Evolutionary conservation across 2,113 vertebrate genomes (phyloP), one percentile per base, ranked within the genome.

Genomic region (Odocoileus virginianus): DNA sequence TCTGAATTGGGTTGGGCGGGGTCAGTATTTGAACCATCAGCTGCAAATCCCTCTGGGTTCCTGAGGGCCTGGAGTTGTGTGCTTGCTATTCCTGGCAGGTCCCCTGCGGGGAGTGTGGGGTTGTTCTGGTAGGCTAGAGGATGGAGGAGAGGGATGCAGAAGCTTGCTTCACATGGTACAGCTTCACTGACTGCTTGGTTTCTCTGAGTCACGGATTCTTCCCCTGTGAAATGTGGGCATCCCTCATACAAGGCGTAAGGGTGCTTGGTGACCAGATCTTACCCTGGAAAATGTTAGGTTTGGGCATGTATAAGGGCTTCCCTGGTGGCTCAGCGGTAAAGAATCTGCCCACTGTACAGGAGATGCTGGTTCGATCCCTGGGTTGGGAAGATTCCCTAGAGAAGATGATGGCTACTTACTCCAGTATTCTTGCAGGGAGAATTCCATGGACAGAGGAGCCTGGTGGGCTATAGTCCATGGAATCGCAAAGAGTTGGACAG

Each of bases 121-220:
- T 89, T 83, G 52, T 74, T 78, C 82, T 6, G 52, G 79, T 17
- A 16, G 58, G 21, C 17, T 28, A 11, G 47, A 9, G 36, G 23
- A 19, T 25, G 0, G 36, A 36, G 52, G 58, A 25, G 85, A 17
- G 27, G 58, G 9, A 13, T 33, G 25, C 16, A 12, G 67, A n/a
- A 40, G 45, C 67, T 50, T 14, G 33, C 17, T 16, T 33, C 3
- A 17, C 2, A 0, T 1, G 15, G 4, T 17, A 6, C 23, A 84
- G 78, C 60, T 76, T 79, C 43, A 5, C 19, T 61, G 82, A 28
- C 3, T 8, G 27, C 36, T 57, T 91, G 0, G 4, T 60, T 81
- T 55, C 57, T 93, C 33, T 88, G 91, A 88, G 33, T 40, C 28
- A 52, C 21, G 67, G 0, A 23, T 54, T 67, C 50, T 58, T 47